phyloP scores from a whole-genome alignment of 2,113 vertebrate genomes.

The Struthio camelus region DNA sequence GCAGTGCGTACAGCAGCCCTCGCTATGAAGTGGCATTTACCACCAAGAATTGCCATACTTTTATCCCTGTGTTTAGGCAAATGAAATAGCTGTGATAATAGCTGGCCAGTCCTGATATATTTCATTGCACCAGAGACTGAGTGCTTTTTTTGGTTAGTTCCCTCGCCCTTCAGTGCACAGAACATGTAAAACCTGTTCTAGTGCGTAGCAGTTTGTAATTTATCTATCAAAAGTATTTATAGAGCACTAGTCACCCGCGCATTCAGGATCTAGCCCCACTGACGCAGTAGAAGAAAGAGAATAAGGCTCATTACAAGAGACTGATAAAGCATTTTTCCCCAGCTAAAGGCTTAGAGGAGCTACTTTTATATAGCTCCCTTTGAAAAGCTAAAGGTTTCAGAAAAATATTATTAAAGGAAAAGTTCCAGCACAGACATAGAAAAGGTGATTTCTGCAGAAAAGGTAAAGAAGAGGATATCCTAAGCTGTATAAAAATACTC shows the following conservation, averaged over 20 bases:
- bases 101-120: constrained; percentile 2
- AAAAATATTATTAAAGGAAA: not conserved
- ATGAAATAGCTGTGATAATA: constrained; percentile 17
- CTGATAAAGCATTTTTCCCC: not conserved
- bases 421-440: not conserved
- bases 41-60: not conserved
- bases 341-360: not conserved
- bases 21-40: not conserved
- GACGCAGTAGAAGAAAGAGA: not conserved
- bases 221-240: constrained; percentile 39
- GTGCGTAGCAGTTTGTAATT: constrained; percentile 17
- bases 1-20: not conserved
- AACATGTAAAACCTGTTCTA: constrained; percentile 10
- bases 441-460: not conserved
- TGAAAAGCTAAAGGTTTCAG: not conserved
- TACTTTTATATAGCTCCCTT: not conserved
- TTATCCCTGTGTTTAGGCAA: not conserved
- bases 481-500: not conserved
- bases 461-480: not conserved
- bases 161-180: not conserved
- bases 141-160: constrained; percentile 8
- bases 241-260: not conserved
- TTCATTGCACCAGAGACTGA: not conserved
- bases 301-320: not conserved
- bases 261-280: not conserved